Conservation (phyloP, 2,113 vertebrate species). For the Eretmochelys imbricata region DNA sequence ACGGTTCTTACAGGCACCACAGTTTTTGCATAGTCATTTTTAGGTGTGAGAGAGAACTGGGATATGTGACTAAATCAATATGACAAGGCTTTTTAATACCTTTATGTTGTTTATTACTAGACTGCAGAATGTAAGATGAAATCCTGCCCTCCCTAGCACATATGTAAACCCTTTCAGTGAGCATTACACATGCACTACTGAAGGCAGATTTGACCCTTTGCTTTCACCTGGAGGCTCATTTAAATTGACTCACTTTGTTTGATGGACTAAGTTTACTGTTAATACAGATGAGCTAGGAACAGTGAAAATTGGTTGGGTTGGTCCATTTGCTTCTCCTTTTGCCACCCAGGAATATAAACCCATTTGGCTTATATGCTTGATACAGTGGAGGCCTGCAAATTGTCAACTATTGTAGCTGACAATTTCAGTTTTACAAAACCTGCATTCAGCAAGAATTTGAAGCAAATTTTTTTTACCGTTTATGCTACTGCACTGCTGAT, state of each 20-base stretch:
- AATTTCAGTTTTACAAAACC: constrained; percentile 23
- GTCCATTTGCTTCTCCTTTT: constrained; percentile 34
- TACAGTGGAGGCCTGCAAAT: background rate
- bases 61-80: background rate
- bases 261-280: background rate
- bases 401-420: constrained; percentile 16
- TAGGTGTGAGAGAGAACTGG: constrained; percentile 31
- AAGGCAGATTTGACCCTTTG: background rate
- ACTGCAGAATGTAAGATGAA: background rate
- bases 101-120: background rate
- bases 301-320: background rate
- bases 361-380: accelerated
- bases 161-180: background rate
- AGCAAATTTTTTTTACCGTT: background rate
- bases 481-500: constrained; percentile 25
- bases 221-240: background rate
- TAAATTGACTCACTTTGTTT: background rate
- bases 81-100: background rate
- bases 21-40: constrained; percentile 48
- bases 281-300: background rate
- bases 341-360: background rate
- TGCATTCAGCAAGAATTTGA: background rate
- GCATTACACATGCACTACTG: too few relatives aligned
- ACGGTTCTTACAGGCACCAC: background rate
- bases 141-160: background rate